Percentiles rank a stretch among this genome's conserved stretches.
Conservation (phyloP, 1,140 invertebrate genomes). For the Carcinoscorpius rotundicauda region DNA sequence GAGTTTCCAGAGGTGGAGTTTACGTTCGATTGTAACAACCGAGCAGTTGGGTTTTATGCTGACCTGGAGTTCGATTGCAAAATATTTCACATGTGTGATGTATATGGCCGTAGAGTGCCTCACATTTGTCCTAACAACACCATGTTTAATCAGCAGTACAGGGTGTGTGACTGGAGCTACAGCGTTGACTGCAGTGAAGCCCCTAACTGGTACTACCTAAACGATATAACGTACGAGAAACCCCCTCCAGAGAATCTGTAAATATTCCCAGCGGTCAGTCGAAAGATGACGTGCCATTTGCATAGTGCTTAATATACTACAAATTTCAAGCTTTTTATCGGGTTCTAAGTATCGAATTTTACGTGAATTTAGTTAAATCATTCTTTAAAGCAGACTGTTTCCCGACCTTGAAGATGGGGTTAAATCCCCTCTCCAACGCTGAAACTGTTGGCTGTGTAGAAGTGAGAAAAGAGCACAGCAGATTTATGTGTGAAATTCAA, state of each 20-base stretch:
- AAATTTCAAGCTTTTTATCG: too few species aligned
- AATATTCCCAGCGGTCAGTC: too few species aligned
- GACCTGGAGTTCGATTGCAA: constrained; percentile 48
- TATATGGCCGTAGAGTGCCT: constrained; percentile 45
- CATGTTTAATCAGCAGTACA: constrained; percentile 46
- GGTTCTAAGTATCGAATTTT: too few species aligned
- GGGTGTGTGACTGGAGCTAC: constrained; percentile 47
- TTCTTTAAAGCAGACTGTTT: too few species aligned
- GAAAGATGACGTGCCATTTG: too few species aligned
- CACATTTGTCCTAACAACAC: constrained; percentile 48
- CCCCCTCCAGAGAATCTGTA: background rate
- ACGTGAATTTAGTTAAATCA: too few species aligned
- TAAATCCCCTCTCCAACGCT: too few species aligned
- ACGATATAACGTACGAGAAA: constrained; percentile 17
- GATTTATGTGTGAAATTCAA: too few species aligned
- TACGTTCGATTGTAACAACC: constrained; percentile 44
- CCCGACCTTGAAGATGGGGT: too few species aligned
- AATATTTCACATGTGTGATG: constrained; percentile 51
- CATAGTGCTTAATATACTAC: too few species aligned
- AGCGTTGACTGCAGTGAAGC: constrained; percentile 45
- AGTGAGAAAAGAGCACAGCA: too few species aligned
- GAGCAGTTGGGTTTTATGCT: constrained; percentile 46
- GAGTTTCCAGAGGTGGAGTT: constrained; percentile 48
- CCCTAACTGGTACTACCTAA: constrained; percentile 34
- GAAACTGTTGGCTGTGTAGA: too few species aligned